These are phyloP conservation scores for Agelaius tricolor DNA, from an alignment of 2,113 vertebrate genomes.

Conservation along the genomic window DNA sequence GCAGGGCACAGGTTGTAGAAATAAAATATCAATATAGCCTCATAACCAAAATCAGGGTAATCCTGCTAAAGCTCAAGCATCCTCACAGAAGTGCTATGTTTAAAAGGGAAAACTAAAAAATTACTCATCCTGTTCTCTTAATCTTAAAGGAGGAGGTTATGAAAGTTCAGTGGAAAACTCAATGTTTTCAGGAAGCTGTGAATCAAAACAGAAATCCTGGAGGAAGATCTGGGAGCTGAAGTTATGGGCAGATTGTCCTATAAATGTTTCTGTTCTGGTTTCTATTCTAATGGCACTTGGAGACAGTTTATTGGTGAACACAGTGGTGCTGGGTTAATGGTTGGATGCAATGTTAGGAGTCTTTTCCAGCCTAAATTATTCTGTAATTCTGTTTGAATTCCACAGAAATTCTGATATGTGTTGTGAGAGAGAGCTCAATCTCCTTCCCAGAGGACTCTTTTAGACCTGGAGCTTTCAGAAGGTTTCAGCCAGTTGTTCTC, in stretches of 20 bases:
- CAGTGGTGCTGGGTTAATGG: neutral
- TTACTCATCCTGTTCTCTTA: neutral
- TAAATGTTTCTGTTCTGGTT: neutral
- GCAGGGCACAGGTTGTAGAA: neutral
- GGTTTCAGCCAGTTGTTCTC: neutral
- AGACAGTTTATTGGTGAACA: neutral
- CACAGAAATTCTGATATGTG: neutral
- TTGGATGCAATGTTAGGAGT: rapidly evolving
- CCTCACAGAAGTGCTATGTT: neutral
- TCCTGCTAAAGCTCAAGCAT: neutral
- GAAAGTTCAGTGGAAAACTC: neutral
- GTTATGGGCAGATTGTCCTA: neutral
- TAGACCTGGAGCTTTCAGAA: neutral
- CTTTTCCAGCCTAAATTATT: neutral
- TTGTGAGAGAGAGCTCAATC: neutral
- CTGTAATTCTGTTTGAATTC: neutral
- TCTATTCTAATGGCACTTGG: neutral
- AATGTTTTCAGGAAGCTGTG: neutral
- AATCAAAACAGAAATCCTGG: neutral
- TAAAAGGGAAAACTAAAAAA: neutral
- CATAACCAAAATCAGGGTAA: neutral
- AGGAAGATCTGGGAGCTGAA: neutral
- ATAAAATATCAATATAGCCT: neutral
- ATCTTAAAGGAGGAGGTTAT: neutral
- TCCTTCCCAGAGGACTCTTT: neutral